Percentiles rank a stretch among this genome's conserved stretches.
phyloP scores from a whole-genome alignment of 2,113 vertebrate species.

The Hypomesus transpacificus region DNA sequence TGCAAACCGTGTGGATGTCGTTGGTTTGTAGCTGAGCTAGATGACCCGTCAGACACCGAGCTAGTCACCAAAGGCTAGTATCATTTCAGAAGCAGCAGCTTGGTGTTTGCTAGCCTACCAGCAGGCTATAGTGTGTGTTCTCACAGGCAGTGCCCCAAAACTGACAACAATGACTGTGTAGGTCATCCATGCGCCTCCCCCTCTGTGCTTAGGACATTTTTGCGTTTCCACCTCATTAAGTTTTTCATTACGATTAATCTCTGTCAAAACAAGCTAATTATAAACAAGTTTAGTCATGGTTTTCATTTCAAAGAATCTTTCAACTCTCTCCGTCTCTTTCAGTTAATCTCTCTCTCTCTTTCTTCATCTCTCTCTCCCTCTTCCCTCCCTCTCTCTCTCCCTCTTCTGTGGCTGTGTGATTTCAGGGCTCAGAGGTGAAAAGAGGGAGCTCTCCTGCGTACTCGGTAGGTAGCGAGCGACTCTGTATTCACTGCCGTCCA shows the following conservation, averaged over 20 bases:
- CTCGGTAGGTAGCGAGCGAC: constrained; percentile 44
- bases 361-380: neutral
- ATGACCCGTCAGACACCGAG: too few relatives aligned
- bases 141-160: constrained; percentile 27
- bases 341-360: neutral
- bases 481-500: too few relatives aligned
- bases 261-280: constrained; percentile 44
- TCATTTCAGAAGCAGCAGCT: too few relatives aligned
- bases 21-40: too few relatives aligned
- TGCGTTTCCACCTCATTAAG: constrained; percentile 20
- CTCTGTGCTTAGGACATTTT: neutral
- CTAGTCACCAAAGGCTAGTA: too few relatives aligned
- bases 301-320: constrained; percentile 12
- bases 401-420: neutral
- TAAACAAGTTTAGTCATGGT: constrained; percentile 31
- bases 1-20: too few relatives aligned
- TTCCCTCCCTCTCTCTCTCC: neutral
- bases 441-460: constrained; percentile 64
- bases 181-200: constrained; percentile 34
- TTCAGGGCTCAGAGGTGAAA: constrained; percentile 62
- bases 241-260: constrained; percentile 30
- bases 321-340: neutral
- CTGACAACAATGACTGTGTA: constrained; percentile 27
- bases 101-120: too few relatives aligned
- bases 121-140: neutral